Conservation (phyloP, 2,797 vertebrate genomes). For the Tarsius wallacei region DNA sequence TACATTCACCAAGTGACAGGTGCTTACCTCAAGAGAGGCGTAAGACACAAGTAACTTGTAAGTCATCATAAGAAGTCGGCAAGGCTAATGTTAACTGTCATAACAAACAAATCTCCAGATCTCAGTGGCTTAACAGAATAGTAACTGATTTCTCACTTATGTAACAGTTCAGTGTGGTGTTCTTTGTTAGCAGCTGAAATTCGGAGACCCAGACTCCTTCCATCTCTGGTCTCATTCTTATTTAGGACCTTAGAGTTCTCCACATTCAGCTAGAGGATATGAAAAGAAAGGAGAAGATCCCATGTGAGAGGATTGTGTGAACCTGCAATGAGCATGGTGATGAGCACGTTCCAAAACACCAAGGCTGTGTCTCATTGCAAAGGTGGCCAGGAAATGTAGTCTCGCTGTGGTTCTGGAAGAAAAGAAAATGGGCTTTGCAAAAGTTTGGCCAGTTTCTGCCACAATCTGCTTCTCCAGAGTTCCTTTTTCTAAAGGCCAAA, state of each 20-base stretch:
- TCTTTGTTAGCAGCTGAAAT: background rate
- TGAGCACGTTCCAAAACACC: background rate
- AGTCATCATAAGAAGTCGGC: background rate
- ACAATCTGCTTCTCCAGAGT: background rate
- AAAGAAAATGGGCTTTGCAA: background rate
- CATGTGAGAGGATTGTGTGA: background rate
- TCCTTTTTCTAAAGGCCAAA: background rate
- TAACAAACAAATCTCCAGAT: background rate
- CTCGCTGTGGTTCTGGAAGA: background rate
- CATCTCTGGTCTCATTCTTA: background rate
- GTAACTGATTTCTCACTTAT: slow-evolving; percentile 21
- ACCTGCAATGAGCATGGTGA: background rate
- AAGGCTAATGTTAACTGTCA: background rate
- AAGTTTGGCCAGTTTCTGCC: background rate
- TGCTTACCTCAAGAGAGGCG: background rate
- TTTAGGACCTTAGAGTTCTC: background rate
- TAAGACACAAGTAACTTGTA: background rate
- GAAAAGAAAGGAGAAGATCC: background rate
- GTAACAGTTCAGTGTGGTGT: background rate
- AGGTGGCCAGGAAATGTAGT: background rate
- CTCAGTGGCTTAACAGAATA: background rate
- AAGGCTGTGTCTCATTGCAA: background rate
- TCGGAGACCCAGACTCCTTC: background rate
- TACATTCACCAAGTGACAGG: background rate
- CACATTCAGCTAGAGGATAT: background rate